These are phyloP conservation scores for Oreochromis tanganicae DNA, from an alignment of 2,113 vertebrate genomes.

Conservation along the genomic window DNA sequence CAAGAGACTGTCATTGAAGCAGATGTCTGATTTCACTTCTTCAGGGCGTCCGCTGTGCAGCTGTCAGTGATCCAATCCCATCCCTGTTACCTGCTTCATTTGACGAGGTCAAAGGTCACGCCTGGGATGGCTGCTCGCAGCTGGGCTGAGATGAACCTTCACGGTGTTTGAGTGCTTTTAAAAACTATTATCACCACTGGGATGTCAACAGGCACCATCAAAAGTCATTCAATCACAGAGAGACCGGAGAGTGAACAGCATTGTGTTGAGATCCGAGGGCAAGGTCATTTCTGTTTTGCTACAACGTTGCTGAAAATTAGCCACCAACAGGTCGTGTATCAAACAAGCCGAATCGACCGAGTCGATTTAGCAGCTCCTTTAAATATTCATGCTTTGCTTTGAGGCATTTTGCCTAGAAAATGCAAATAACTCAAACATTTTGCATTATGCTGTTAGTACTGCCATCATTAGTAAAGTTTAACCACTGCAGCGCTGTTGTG, in stretches of 20 bases:
- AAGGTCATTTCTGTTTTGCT: not conserved
- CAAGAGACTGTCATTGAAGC: slow-evolving; percentile 44
- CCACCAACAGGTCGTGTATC: not conserved
- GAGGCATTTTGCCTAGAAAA: slow-evolving; percentile 32
- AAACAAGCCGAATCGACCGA: slow-evolving; percentile 15
- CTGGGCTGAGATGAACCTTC: slow-evolving; percentile 21
- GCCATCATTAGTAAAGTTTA: slow-evolving; percentile 18
- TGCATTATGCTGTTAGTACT: not conserved
- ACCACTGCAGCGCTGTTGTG: not conserved
- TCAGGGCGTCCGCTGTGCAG: slow-evolving; percentile 28
- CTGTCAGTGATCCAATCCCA: slow-evolving; percentile 61
- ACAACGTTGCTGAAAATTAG: slow-evolving; percentile 3
- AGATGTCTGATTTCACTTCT: slow-evolving; percentile 59
- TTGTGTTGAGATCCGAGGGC: slow-evolving; percentile 1
- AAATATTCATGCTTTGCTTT: slow-evolving; percentile 48
- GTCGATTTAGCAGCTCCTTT: slow-evolving; percentile 1
- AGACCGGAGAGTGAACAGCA: not conserved
- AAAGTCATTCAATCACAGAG: slow-evolving; percentile 10
- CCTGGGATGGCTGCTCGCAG: slow-evolving; percentile 11
- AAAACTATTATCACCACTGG: slow-evolving; percentile 53
- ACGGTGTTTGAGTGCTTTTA: slow-evolving; percentile 45
- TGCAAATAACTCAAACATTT: slow-evolving; percentile 1
- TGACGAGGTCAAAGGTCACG: slow-evolving; percentile 56
- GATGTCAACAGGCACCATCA: slow-evolving; percentile 20
- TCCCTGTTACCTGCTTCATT: slow-evolving; percentile 70